Conservation (phyloP, 2,797 vertebrate species). For the Prionace glauca region DNA sequence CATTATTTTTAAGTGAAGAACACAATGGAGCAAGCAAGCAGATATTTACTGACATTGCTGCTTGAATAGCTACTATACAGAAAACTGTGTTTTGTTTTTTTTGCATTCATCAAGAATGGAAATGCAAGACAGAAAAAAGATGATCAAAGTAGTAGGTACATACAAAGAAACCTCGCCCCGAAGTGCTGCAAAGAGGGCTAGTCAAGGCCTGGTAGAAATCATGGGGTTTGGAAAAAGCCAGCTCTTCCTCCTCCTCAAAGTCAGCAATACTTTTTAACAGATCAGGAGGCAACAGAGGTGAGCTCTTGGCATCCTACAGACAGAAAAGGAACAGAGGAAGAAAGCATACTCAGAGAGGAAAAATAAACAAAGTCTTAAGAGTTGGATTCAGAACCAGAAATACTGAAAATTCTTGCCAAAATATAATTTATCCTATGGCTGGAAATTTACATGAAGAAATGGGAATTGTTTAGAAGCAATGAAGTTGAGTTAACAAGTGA, state of each 20-base stretch:
- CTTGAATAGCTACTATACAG: constrained; percentile 1
- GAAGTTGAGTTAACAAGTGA: not conserved
- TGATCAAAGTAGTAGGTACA: constrained; percentile 64
- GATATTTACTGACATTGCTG: not conserved
- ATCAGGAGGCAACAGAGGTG: constrained; percentile 98
- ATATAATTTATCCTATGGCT: not conserved
- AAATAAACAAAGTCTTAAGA: constrained; percentile 41
- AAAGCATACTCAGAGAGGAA: constrained; percentile 47
- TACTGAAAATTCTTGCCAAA: not conserved
- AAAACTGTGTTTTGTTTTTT: not conserved
- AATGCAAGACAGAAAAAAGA: constrained; percentile 30
- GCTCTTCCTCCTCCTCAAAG: constrained; percentile 98
- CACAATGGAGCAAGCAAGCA: not conserved
- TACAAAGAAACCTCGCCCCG: constrained; percentile 98
- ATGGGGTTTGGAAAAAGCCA: constrained; percentile 94
- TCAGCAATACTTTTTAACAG: constrained; percentile 98
- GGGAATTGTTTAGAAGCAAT: not conserved
- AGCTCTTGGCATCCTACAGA: constrained; percentile 94
- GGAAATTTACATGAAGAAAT: not conserved
- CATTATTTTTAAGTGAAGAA: not conserved
- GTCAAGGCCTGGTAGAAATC: constrained; percentile 97
- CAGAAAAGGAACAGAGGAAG: constrained; percentile 67
- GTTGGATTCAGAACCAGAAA: constrained; percentile 64
- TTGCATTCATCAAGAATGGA: constrained; percentile 7
- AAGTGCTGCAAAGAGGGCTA: constrained; percentile 87